phyloP scores from a whole-genome alignment of 2,797 vertebrate genomes.

The Sebastes baramenuke region DNA sequence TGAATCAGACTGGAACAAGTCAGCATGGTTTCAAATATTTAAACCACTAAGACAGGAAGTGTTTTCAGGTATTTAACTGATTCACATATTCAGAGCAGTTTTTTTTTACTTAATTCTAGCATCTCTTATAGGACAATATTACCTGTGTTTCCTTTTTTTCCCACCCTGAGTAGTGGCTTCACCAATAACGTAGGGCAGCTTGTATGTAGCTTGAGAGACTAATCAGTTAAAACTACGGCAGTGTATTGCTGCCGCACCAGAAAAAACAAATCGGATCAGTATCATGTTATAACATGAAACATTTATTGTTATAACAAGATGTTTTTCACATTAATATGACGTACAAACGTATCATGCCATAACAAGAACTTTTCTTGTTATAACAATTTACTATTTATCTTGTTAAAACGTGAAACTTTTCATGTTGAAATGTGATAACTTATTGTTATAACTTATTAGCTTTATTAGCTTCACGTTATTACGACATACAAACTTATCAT shows the following conservation, averaged over 20 bases:
- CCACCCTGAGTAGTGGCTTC: not conserved
- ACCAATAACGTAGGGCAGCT: not conserved
- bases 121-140: not conserved
- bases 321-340: accelerated
- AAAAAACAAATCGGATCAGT: not conserved
- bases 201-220: not conserved
- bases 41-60: not conserved
- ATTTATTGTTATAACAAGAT: too few relatives aligned
- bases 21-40: not conserved
- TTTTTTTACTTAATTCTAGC: not conserved
- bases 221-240: too few relatives aligned
- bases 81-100: not conserved
- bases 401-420: too few relatives aligned
- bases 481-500: too few relatives aligned
- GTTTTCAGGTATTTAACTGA: not conserved
- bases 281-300: too few relatives aligned
- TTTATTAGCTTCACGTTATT: too few relatives aligned
- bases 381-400: too few relatives aligned
- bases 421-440: too few relatives aligned
- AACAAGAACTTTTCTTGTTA: too few relatives aligned
- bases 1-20: constrained; percentile 15
- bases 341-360: too few relatives aligned
- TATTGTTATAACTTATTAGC: too few relatives aligned
- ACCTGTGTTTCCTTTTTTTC: not conserved
- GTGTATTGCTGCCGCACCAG: not conserved